phyloP scores from a whole-genome alignment of 1,140 invertebrate species.

The Leucophenga varia region DNA sequence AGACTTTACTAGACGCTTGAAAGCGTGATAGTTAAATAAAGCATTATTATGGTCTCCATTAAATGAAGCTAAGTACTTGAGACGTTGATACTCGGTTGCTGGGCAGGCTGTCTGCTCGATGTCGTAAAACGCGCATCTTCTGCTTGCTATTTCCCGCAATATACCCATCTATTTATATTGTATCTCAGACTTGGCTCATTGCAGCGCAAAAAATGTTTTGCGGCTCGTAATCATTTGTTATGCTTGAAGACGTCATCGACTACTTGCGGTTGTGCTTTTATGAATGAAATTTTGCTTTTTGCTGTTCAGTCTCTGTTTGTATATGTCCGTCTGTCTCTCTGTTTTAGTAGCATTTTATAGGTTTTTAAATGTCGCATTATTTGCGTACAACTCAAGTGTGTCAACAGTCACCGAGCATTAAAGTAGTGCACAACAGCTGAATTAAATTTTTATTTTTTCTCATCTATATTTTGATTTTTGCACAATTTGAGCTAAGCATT shows the following conservation, averaged over 20 bases:
- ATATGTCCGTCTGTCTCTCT: constrained; percentile 14
- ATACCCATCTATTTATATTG: constrained; percentile 6
- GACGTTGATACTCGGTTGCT: constrained; percentile 38
- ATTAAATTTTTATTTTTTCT: too few relatives aligned
- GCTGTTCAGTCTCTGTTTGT: constrained; percentile 1
- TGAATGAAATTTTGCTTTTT: constrained; percentile 33
- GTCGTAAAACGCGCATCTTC: constrained; percentile 16
- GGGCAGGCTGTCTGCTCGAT: constrained; percentile 19
- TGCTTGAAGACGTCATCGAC: constrained; percentile 10
- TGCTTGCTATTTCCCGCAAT: constrained; percentile 17
- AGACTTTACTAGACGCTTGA: too few relatives aligned
- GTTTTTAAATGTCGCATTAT: constrained; percentile 36
- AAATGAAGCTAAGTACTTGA: constrained; percentile 36
- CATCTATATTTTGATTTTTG: too few relatives aligned
- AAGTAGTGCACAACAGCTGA: too few relatives aligned
- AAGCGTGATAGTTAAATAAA: constrained; percentile 44
- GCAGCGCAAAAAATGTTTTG: too few relatives aligned
- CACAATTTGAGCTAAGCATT: too few relatives aligned
- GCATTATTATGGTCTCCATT: constrained; percentile 49
- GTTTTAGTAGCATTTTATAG: constrained; percentile 37
- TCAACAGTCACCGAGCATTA: too few relatives aligned
- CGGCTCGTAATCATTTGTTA: constrained; percentile 1
- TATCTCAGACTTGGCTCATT: neutral
- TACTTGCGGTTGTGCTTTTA: constrained; percentile 31
- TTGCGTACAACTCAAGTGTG: constrained; percentile 9